phyloP scores from a whole-genome alignment of 1,140 invertebrate genomes.

The Tetragonula clypearis region DNA sequence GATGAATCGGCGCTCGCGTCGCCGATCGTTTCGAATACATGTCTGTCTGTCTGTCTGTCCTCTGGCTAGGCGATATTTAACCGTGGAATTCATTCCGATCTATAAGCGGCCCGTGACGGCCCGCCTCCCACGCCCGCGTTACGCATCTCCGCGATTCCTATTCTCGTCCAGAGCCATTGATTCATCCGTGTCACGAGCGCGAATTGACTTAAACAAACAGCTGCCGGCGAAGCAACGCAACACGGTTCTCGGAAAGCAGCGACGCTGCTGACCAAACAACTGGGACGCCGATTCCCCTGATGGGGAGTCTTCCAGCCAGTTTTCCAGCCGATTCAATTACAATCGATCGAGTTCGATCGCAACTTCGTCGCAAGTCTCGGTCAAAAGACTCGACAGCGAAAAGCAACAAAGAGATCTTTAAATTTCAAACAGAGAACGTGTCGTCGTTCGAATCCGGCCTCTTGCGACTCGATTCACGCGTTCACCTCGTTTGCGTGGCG shows the following conservation, averaged over 20 bases:
- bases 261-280: conserved; percentile 1
- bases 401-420: too few relatives aligned
- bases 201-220: conserved; percentile 33
- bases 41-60: not conserved
- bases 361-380: not conserved
- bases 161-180: conserved; percentile 24
- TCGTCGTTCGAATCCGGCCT: too few relatives aligned
- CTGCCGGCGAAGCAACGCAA: not conserved
- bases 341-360: not conserved
- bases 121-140: conserved; percentile 21
- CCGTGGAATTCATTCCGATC: not conserved
- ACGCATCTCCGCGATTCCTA: conserved; percentile 28
- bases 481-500: too few relatives aligned
- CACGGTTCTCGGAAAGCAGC: conserved; percentile 20
- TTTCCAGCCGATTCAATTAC: not conserved
- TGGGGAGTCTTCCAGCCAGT: not conserved
- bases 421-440: too few relatives aligned
- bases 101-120: conserved; percentile 14
- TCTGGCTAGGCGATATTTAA: not conserved
- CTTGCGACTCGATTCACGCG: too few relatives aligned
- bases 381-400: too few relatives aligned
- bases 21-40: not conserved
- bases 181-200: conserved; percentile 34
- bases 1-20: not conserved
- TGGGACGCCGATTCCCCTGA: not conserved